A percentile compares a stretch with the other conserved stretches of the same genome.
Conservation (phyloP, 2,113 vertebrate genomes). For the Noturus placidus region DNA sequence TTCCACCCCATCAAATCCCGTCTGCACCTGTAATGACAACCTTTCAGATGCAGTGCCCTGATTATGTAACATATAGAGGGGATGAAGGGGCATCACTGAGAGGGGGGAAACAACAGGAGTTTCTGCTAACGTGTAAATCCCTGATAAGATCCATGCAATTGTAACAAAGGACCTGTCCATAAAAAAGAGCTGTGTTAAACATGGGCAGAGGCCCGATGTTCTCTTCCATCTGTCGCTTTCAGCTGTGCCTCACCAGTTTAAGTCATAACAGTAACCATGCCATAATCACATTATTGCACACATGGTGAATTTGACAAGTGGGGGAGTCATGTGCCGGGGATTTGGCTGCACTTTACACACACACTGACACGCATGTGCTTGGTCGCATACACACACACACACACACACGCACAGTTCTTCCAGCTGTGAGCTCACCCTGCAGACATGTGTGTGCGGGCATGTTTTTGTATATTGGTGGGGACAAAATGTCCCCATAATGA, state of each 20-base stretch:
- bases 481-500: not conserved
- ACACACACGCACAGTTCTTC: constrained; percentile 73
- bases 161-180: constrained; percentile 57
- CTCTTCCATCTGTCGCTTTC: constrained; percentile 26
- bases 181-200: constrained; percentile 55
- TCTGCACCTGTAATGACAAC: constrained; percentile 79
- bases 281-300: constrained; percentile 97
- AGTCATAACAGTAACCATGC: constrained; percentile 98
- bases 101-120: constrained; percentile 55
- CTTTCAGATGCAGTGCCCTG: constrained; percentile 69
- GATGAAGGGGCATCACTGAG: constrained; percentile 5
- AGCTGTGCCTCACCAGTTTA: constrained; percentile 91
- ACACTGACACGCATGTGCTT: not conserved
- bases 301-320: constrained; percentile 91
- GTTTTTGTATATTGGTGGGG: constrained; percentile 10
- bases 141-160: constrained; percentile 67
- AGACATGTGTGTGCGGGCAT: constrained; percentile 17
- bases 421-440: constrained; percentile 91
- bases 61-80: constrained; percentile 73
- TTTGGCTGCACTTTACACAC: constrained; percentile 81
- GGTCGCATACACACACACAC: too few relatives aligned
- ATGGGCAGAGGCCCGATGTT: constrained; percentile 5
- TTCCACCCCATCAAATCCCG: constrained; percentile 68
- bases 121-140: constrained; percentile 66
- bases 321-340: constrained; percentile 93